phyloP scores from a whole-genome alignment of 2,888 invertebrate species.

The Melanostoma mellinum region DNA sequence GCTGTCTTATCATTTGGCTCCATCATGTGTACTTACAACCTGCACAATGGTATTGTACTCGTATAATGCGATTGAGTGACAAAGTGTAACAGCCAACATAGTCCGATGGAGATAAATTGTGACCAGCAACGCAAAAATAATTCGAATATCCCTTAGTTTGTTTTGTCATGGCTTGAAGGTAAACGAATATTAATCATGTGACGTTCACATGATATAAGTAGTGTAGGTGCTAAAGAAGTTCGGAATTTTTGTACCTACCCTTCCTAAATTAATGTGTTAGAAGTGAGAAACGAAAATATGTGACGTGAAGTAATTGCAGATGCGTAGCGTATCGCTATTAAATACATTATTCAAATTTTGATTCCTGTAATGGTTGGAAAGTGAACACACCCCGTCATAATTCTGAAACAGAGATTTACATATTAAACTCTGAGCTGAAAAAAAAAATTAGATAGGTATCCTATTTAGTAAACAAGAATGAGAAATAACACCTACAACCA shows the following conservation, averaged over 20 bases:
- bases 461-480: no score
- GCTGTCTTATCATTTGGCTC: conserved; percentile 56
- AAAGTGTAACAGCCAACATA: conserved; percentile 31
- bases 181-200: conserved; percentile 64
- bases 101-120: conserved; percentile 63
- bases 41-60: conserved; percentile 63
- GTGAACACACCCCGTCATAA: conserved; percentile 56
- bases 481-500: no score
- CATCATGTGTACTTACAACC: conserved; percentile 63
- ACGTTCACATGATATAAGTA: conserved; percentile 26
- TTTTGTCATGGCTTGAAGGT: conserved; percentile 36
- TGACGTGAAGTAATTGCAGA: conserved; percentile 71
- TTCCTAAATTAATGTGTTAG: conserved; percentile 67
- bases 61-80: conserved; percentile 60
- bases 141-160: conserved; percentile 55
- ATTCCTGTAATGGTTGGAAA: conserved; percentile 52
- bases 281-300: conserved; percentile 57
- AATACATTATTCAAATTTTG: conserved; percentile 71
- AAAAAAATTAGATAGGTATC: conserved; percentile 52
- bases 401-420: conserved; percentile 57
- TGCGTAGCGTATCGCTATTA: conserved; percentile 70
- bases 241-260: conserved; percentile 4
- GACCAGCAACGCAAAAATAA: conserved; percentile 65
- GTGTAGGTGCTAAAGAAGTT: background rate
- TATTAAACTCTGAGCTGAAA: conserved; percentile 50